phyloP scores from a whole-genome alignment of 2,113 vertebrate species.

The Isichthys henryi region DNA sequence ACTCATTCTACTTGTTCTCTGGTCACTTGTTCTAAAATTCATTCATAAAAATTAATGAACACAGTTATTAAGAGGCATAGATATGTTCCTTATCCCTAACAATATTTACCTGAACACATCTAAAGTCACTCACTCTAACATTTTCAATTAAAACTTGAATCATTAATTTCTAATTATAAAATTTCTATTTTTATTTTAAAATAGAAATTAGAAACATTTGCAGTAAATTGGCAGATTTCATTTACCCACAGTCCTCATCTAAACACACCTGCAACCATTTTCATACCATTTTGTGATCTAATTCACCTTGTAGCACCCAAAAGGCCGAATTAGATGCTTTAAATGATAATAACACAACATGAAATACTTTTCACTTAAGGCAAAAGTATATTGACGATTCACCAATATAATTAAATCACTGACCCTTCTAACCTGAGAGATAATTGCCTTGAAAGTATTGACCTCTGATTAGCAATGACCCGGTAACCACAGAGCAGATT shows the following conservation, averaged over 20 bases:
- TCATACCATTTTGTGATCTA: neutral
- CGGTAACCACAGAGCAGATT: neutral
- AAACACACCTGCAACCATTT: neutral
- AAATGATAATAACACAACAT: neutral
- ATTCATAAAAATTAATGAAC: neutral
- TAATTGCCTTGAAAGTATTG: neutral
- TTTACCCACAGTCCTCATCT: neutral
- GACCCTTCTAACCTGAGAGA: neutral
- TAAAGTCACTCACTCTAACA: neutral
- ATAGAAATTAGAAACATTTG: neutral
- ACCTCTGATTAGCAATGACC: neutral
- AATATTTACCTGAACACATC: neutral
- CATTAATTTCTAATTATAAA: neutral
- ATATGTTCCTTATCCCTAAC: neutral
- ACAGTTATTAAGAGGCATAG: neutral
- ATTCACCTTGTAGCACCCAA: neutral
- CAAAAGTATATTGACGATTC: neutral
- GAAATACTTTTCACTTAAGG: neutral
- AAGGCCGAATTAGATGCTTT: neutral
- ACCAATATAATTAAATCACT: neutral
- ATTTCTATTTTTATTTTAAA: too few species aligned
- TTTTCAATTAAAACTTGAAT: neutral
- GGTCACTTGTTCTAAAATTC: neutral
- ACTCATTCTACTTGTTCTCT: neutral
- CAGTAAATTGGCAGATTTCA: neutral